phyloP scores from a whole-genome alignment of 2,888 invertebrate genomes.

The Tetheella fluctuosa region DNA sequence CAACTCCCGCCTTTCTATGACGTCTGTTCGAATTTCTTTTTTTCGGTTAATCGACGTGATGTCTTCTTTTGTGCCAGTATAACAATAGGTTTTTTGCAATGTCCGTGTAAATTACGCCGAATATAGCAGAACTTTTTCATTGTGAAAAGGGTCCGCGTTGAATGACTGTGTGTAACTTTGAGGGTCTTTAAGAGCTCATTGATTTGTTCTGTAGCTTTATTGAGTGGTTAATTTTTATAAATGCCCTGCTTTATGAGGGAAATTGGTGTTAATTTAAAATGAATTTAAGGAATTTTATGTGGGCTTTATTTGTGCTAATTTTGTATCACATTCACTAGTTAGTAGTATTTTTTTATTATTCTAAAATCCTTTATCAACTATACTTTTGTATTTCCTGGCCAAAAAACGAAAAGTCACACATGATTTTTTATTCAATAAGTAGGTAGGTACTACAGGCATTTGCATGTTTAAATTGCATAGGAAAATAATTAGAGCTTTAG shows the following conservation, averaged over 20 bases:
- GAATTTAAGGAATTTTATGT: conserved; percentile 43
- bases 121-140: conserved; percentile 61
- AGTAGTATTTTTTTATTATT: not conserved
- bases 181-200: conserved; percentile 68
- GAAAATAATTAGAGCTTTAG: not conserved
- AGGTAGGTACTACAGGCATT: not conserved
- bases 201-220: conserved; percentile 67
- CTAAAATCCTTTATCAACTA: no score
- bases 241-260: conserved; percentile 51
- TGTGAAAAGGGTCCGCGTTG: conserved; percentile 47
- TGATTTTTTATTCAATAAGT: not conserved
- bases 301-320: conserved; percentile 24
- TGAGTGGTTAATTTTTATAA: conserved; percentile 72
- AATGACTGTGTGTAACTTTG: conserved; percentile 65
- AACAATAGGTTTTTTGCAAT: conserved; percentile 78
- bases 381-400: no score
- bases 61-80: conserved; percentile 76
- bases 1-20: conserved; percentile 57
- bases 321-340: not conserved
- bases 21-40: conserved; percentile 68
- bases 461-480: not conserved
- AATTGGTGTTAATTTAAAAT: conserved; percentile 56
- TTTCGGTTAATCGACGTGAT: conserved; percentile 56
- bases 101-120: conserved; percentile 58
- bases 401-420: no score